phyloP scores from a whole-genome alignment of 2,797 vertebrate genomes.

The Psittacula echo region DNA sequence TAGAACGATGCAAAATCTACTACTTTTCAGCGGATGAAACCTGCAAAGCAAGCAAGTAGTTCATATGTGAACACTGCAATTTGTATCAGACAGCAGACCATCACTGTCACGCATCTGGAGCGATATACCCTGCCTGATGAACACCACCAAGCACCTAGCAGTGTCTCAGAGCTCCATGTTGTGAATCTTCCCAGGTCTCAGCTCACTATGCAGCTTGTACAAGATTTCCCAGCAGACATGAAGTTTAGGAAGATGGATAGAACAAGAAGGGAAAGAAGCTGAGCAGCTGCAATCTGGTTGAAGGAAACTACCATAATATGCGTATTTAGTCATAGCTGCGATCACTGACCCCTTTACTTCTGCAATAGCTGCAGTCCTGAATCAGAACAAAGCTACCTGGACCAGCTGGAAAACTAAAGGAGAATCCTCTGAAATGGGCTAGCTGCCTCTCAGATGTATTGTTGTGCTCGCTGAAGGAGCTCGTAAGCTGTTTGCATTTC shows the following conservation, averaged over 20 bases:
- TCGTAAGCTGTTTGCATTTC: constrained; percentile 25
- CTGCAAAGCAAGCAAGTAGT: neutral
- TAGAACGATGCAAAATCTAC: neutral
- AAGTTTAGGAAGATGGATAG: neutral
- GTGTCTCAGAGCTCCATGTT: neutral
- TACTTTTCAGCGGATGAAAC: neutral
- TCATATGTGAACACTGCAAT: neutral
- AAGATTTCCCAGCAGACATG: neutral
- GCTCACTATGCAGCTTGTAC: neutral
- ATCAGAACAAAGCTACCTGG: neutral
- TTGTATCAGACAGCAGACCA: neutral
- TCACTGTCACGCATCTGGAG: neutral
- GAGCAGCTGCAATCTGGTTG: neutral
- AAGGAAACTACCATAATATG: neutral
- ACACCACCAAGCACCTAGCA: neutral
- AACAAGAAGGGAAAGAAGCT: neutral
- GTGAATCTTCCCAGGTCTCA: neutral
- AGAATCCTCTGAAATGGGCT: neutral
- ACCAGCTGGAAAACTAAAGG: neutral
- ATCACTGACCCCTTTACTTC: neutral
- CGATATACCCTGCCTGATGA: neutral
- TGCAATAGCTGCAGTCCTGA: neutral
- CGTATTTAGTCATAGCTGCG: neutral
- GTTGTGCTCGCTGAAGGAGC: constrained; percentile 18
- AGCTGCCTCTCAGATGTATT: neutral